These are phyloP conservation scores for Poecilia wingei DNA, from an alignment of 2,797 vertebrate species.

Conservation along the genomic window DNA sequence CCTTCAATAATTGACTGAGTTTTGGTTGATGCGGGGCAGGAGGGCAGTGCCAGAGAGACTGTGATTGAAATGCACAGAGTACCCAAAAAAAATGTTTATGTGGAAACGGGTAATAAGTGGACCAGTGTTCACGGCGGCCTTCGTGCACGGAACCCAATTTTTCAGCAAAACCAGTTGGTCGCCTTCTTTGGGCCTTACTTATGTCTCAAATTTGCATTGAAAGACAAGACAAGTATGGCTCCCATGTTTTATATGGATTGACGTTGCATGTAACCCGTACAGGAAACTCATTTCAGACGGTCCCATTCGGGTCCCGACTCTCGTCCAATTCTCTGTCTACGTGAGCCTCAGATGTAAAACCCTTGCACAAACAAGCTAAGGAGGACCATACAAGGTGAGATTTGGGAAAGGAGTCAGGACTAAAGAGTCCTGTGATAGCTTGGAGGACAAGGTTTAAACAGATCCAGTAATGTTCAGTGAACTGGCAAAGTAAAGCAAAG, in stretches of 20 bases:
- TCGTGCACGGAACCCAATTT: neutral
- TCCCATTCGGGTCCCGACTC: neutral
- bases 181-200: neutral
- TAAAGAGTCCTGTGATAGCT: neutral
- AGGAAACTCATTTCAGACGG: neutral
- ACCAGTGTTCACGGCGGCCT: neutral
- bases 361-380: neutral
- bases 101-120: neutral
- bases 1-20: constrained; percentile 2
- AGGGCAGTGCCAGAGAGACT: neutral
- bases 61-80: neutral
- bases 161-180: neutral
- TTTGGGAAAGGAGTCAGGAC: neutral
- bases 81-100: neutral
- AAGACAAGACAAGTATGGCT: neutral
- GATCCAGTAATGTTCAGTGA: neutral
- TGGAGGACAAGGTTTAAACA: neutral
- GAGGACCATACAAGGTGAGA: neutral
- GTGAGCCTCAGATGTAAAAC: neutral
- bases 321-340: neutral
- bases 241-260: neutral
- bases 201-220: neutral
- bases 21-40: neutral
- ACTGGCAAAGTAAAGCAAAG: neutral
- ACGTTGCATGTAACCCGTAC: neutral